These are phyloP conservation scores for Synanthedon andrenaeformis DNA, from an alignment of 2,888 invertebrate genomes.

Conservation along the genomic window DNA sequence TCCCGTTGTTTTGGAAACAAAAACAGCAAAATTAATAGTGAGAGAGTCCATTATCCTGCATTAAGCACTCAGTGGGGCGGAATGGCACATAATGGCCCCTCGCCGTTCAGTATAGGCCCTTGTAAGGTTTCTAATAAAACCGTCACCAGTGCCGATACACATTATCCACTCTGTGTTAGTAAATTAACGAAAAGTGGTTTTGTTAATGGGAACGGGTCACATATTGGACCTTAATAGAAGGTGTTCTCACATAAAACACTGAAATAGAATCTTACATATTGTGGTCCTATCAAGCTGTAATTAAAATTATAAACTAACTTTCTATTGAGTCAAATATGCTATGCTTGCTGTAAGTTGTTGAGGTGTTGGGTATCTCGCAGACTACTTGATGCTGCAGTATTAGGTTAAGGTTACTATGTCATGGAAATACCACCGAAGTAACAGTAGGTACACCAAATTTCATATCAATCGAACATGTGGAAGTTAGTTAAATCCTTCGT, in stretches of 20 bases:
- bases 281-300: too few relatives aligned
- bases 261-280: too few relatives aligned
- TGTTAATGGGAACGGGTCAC: background rate
- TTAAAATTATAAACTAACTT: too few relatives aligned
- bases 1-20: slow-evolving; percentile 37
- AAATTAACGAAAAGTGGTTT: slow-evolving; percentile 2
- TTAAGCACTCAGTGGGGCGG: slow-evolving; percentile 55
- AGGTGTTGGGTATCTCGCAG: too few relatives aligned
- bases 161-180: slow-evolving; percentile 5
- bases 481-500: too few relatives aligned
- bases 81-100: slow-evolving; percentile 46
- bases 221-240: background rate
- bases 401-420: too few relatives aligned
- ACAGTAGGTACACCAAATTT: too few relatives aligned
- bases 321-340: too few relatives aligned
- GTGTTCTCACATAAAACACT: background rate
- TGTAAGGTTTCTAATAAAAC: slow-evolving; percentile 47
- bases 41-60: slow-evolving; percentile 58
- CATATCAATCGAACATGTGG: too few relatives aligned
- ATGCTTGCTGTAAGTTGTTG: too few relatives aligned
- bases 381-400: too few relatives aligned
- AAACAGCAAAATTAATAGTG: slow-evolving; percentile 55
- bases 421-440: too few relatives aligned
- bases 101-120: slow-evolving; percentile 27
- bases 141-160: slow-evolving; percentile 25